Evolutionary conservation across 2,888 invertebrate genomes (phyloP).

Genomic region (Eupithecia inturbata): DNA sequence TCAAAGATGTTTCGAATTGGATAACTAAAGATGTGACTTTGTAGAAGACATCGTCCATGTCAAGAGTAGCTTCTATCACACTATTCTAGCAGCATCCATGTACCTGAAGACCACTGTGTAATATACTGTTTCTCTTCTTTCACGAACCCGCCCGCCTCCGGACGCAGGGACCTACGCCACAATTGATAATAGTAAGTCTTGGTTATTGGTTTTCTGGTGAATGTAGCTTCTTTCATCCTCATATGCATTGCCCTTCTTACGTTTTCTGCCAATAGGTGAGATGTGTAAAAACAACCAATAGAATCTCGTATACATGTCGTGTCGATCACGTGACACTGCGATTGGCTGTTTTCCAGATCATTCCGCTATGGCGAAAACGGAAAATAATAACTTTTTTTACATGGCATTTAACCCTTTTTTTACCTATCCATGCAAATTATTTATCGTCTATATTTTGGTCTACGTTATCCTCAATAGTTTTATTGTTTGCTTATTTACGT

Average conservation of each 20-base stretch:
- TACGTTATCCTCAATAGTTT: neutral
- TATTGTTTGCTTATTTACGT: neutral
- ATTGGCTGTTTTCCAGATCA: neutral
- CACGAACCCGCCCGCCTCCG: conserved; percentile 53
- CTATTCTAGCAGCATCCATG: conserved; percentile 46
- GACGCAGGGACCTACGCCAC: conserved; percentile 81
- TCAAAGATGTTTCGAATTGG: neutral
- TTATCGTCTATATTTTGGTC: neutral
- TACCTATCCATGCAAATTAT: neutral
- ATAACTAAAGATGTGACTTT: neutral
- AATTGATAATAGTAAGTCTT: conserved; percentile 82
- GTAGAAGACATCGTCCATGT: neutral
- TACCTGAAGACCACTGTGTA: conserved; percentile 51
- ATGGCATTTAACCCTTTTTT: neutral
- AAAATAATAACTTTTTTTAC: neutral
- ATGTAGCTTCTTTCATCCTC: neutral
- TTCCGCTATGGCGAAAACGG: neutral
- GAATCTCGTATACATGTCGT: neutral
- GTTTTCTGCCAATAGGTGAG: neutral
- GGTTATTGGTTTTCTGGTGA: conserved; percentile 29
- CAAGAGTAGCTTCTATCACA: neutral
- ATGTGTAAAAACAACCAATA: neutral
- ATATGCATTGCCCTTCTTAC: neutral
- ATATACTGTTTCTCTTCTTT: conserved; percentile 62
- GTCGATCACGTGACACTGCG: neutral